A percentile compares a stretch with the other conserved stretches of the same genome.
Evolutionary conservation across 1,140 invertebrate species (phyloP).

Genomic region (Drosophila funebris): DNA sequence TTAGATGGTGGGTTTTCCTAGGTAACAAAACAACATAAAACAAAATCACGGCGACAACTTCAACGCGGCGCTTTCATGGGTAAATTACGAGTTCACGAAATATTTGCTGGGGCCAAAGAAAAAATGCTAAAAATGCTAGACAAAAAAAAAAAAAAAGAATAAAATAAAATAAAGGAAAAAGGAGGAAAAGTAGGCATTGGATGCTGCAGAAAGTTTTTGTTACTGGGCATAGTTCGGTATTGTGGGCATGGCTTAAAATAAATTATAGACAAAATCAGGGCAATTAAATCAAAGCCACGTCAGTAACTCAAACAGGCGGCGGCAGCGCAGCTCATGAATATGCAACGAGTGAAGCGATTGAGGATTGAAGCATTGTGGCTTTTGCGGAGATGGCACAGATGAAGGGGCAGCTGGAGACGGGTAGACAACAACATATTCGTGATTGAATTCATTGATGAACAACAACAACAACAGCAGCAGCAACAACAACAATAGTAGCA

Average conservation of each 20-base stretch:
- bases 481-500: background rate
- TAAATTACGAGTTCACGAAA: conserved; percentile 32
- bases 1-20: background rate
- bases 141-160: background rate
- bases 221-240: conserved; percentile 16
- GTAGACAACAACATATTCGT: conserved; percentile 63
- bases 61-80: conserved; percentile 29
- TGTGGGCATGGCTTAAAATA: conserved; percentile 54
- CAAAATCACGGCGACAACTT: conserved; percentile 28
- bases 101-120: conserved; percentile 23
- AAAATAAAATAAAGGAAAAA: background rate
- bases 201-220: conserved; percentile 9
- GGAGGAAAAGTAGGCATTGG: background rate
- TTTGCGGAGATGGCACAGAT: conserved; percentile 4
- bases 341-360: conserved; percentile 59
- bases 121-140: conserved; percentile 31
- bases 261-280: conserved; percentile 75
- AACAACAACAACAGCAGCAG: conserved; percentile 36
- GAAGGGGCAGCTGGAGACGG: background rate
- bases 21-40: conserved; percentile 2
- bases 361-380: conserved; percentile 38
- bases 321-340: conserved; percentile 64
- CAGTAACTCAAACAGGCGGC: conserved; percentile 71
- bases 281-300: conserved; percentile 78
- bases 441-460: conserved; percentile 81